These are phyloP conservation scores for Macroramphosus scolopax DNA, from an alignment of 2,797 vertebrate species.

Conservation along the genomic window DNA sequence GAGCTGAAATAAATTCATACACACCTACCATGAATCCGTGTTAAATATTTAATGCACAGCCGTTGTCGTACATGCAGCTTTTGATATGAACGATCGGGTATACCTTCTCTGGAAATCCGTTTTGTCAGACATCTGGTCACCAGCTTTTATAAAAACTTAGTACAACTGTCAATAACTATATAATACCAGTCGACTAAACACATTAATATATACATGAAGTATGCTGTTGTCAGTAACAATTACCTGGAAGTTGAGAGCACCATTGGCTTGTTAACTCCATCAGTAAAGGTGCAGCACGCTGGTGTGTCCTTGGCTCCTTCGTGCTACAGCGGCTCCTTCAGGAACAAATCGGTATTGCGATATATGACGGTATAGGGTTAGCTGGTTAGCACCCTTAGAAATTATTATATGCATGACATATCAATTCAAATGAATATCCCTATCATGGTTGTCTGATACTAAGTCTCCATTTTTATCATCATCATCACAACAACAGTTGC, in stretches of 20 bases:
- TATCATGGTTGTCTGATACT: neutral
- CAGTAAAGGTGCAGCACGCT: too few species aligned
- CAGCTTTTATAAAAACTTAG: conserved; percentile 13
- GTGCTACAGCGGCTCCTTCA: too few species aligned
- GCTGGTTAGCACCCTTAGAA: too few species aligned
- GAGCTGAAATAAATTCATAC: conserved; percentile 1
- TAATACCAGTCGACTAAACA: neutral
- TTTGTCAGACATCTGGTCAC: conserved; percentile 25
- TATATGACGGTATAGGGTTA: too few species aligned
- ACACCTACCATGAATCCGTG: conserved; percentile 18
- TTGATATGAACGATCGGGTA: conserved; percentile 5
- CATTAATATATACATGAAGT: too few species aligned
- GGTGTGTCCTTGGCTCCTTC: too few species aligned
- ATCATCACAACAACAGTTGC: conserved; percentile 1
- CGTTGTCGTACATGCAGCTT: neutral
- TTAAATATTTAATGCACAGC: too few species aligned
- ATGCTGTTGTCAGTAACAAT: neutral
- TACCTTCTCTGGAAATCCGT: conserved; percentile 22
- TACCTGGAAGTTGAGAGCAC: neutral
- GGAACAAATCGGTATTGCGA: too few species aligned
- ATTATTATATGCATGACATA: neutral
- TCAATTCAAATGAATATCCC: too few species aligned
- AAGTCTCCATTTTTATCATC: conserved; percentile 3
- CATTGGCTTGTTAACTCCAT: too few species aligned
- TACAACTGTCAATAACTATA: conserved; percentile 7